These are phyloP conservation scores for Eleginops maclovinus DNA, from an alignment of 2,113 vertebrate genomes.

Conservation along the genomic window DNA sequence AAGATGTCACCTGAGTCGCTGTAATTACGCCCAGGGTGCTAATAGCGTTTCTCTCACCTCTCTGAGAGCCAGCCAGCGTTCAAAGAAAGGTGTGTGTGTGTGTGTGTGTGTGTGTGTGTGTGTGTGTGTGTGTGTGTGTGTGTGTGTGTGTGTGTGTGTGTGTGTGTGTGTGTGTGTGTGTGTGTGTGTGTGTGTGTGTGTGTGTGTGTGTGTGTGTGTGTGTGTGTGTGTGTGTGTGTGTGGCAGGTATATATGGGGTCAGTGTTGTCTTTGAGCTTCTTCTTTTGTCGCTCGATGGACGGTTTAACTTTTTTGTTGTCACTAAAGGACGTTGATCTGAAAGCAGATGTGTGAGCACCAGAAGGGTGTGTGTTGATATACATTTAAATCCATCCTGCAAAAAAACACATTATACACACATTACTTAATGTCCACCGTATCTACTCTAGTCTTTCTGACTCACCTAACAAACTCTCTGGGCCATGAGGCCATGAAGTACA, in stretches of 20 bases:
- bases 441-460: background rate
- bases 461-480: background rate
- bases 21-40: conserved; percentile 77
- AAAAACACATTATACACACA: background rate
- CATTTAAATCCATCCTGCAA: background rate
- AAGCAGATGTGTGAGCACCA: conserved; percentile 12
- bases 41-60: conserved; percentile 77
- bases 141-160: conserved; percentile 10
- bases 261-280: conserved; percentile 52
- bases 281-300: conserved; percentile 41
- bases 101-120: conserved; percentile 38
- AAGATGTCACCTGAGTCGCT: conserved; percentile 74
- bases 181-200: conserved; percentile 5
- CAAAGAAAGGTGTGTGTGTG: conserved; percentile 53
- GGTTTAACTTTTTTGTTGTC: conserved; percentile 37
- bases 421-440: no score
- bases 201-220: conserved; percentile 19
- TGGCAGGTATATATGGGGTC: conserved; percentile 52
- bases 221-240: conserved; percentile 13
- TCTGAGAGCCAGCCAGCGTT: conserved; percentile 55
- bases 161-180: conserved; percentile 17
- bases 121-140: conserved; percentile 28
- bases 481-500: no score
- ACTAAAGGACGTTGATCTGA: background rate
- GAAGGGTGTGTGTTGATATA: background rate